phyloP scores from a whole-genome alignment of 2,888 invertebrate species.

The Crossocerus cetratus region DNA sequence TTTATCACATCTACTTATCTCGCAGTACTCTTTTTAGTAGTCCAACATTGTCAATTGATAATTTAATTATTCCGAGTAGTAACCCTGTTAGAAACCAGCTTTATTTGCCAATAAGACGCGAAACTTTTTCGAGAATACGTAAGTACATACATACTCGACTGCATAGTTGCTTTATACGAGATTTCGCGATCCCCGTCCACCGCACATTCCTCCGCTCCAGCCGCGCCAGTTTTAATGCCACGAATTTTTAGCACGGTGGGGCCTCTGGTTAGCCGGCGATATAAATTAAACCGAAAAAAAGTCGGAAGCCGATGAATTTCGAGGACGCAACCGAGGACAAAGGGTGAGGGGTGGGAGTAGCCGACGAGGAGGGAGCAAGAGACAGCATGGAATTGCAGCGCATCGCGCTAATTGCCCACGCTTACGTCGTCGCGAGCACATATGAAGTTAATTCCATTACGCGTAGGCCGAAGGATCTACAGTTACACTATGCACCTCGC shows the following conservation, averaged over 20 bases:
- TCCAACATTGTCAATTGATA: too few species aligned
- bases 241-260: conserved; percentile 33
- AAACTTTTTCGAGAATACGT: conserved; percentile 15
- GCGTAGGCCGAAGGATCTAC: conserved; percentile 23
- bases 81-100: too few species aligned
- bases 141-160: conserved; percentile 14
- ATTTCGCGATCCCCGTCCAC: conserved; percentile 8
- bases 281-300: conserved; percentile 43
- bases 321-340: conserved; percentile 7
- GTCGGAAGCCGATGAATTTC: conserved; percentile 26
- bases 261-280: conserved; percentile 25
- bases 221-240: conserved; percentile 22
- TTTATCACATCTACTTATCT: too few species aligned
- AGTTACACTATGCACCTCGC: neutral
- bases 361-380: conserved; percentile 10
- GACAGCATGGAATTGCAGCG: conserved; percentile 13
- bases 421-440: conserved; percentile 25
- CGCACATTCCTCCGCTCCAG: neutral
- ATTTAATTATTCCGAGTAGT: too few species aligned
- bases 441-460: conserved; percentile 49
- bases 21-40: too few species aligned
- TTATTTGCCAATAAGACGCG: too few species aligned
- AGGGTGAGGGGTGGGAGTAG: neutral
- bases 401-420: conserved; percentile 48
- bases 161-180: conserved; percentile 26